Base-by-base conservation (phyloP, 2,113 vertebrate genomes). In the Sapajus apella region DNA sequence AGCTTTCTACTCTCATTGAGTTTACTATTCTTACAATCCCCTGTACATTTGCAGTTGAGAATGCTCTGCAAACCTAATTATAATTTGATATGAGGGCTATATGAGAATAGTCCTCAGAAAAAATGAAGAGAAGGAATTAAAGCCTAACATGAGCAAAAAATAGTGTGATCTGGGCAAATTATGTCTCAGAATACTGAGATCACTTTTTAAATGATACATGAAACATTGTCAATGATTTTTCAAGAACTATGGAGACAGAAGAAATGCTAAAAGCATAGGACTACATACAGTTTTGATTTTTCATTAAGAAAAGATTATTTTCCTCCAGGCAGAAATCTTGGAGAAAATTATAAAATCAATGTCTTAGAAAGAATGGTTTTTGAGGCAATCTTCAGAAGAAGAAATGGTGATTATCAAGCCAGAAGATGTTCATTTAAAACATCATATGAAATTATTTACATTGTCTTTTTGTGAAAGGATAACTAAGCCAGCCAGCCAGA, bases 331-430 rank as follows among this genome's bases (percentile, higher is more conserved):
- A 84, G n/a, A 9, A 80, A 32, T 76, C 76, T 58, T 83, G 66
- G 56, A 61, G n/a, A 90, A 96, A 92, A 94, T 87, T 84, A 37
- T 96, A 32, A 94, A 95, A 87, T 95, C 70, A 95, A 96, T 90
- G 84, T 94, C 76, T 94, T 76, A 85, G 94, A 95, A 95, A 96
- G 47, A 92, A 92, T 87, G n/a, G 35, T 73, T 79, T 76, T 32
- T 70, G 56, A 96, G n/a, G 64, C 91, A 80, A 47, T 64, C 64
- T 95, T 95, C 66, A 77, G 81, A 93, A 76, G 52, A 81, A 86
- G 64, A 93, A 94, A 90, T 20, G 27, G 45, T 18, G 35, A 92
- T 92, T 93, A 72, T 83, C 8, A 84, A 97, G 12, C 72, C 66
- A 83, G 52, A 81, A 89, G 64, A 37, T 90, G 81, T 85, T 97